Base-by-base conservation (phyloP, 2,797 vertebrate species). In the Scleropages formosus region DNA sequence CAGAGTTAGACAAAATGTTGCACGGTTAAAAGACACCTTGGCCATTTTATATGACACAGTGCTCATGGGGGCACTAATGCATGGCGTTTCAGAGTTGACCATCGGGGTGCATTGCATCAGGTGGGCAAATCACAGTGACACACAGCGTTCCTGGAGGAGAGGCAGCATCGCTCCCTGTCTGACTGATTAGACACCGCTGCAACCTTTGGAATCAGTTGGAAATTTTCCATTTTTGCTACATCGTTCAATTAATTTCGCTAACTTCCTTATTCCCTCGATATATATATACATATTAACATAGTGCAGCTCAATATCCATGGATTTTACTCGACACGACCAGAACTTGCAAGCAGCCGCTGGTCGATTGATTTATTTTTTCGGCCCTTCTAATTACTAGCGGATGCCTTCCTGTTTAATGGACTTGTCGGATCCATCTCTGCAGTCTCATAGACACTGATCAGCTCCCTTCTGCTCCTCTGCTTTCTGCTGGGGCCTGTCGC, bases 371-470 rank as follows among this genome's bases (percentile, higher is more conserved):
- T 49, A 53, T 31, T 53, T 53, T 56, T 70, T 16, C 6, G 31
- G 49, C 49, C n/a, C 24, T 22, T 58, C 24, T 71, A 31, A 56
- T 31, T 31, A 8, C 51, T 71, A 27, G 71, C 0, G 51, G 68
- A 71, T 56, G 51, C 15, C 24, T 58, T 71, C 16, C 49, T 71
- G 26, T 61, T 56, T 71, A 71, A 71, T 58, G 26, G 24, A 27
- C 22, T 44, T 22, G 47, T 68, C 20, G 49, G 24, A 49, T 26
- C n/a, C 26, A 6, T 47, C 24, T 67, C 24, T 69, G 13, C 44
- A 12, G 18, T 56, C 68, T 70, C 49, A 53, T 68, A 56, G 22
- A 70, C 47, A 22, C 68, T 15, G 22, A 24, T 53, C 49, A 70
- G 59, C 15, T 61, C 53, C 20, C 20, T 8, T 20, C 59, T 4